Evolutionary conservation across 2,888 invertebrate species (phyloP), one percentile per base, ranked within the genome.

Genomic region (Caenorhabditis virilis): DNA sequence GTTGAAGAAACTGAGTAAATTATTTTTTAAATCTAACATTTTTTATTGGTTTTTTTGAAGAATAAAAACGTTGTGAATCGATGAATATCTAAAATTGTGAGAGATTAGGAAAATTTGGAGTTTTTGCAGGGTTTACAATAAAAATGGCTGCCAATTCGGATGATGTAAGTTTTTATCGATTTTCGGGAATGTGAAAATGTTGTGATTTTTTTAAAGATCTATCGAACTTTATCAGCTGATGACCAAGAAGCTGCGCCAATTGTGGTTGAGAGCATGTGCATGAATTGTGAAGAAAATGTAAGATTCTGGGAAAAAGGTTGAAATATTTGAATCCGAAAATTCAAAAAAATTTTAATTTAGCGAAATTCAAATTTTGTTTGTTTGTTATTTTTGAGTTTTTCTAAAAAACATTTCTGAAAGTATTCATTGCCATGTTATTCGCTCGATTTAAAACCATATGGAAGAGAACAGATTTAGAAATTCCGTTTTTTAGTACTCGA

Each of bases 211-310:
- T 45, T 68, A 38, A 15, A 65, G 65, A 65, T 65, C 26, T 74
- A 66, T 38, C 42, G 62, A 36, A 69, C 58, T 15, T 47, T 74
- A 22, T 70, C 68, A 20, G 72, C 72, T 2, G 75, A 69, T 33
- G 76, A 73, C 30, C 54, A 66, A 41, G 72, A 74, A 36, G 54
- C 71, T 15, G 67, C 52, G 18, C 79, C 80, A 1, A 74, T 81
- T 46, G 76, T 79, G 47, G 71, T 83, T 26, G 82, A 83, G 52
- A 82, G 81, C 15, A 35, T 83, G 42, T 83, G 83, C 51, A 47
- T 73, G 50, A 65, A 72, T 30, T 83, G 83, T 43, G 72, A 77
- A 27, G 70, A 82, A 62, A 82, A 81, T 69, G 82, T 80, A 42
- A 43, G 74, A 46, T 15, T 38, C 18, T 20, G 6, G 5, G 6